Evolutionary conservation across 2,888 invertebrate genomes (phyloP).

Genomic region (Crocallis elinguaria): DNA sequence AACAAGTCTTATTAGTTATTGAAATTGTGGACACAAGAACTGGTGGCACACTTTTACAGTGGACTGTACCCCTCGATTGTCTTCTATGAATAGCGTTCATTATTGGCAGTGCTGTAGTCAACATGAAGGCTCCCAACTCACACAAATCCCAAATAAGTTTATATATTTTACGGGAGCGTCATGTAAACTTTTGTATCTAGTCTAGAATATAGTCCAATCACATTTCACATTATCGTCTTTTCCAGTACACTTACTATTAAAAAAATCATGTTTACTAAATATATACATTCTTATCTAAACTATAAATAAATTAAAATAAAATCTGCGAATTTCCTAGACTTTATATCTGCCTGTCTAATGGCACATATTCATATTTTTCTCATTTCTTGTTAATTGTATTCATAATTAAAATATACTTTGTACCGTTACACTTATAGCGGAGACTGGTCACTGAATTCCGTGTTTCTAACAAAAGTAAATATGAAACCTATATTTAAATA

Average conservation of each 20-base stretch:
- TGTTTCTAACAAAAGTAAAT: background rate
- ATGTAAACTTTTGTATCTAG: background rate
- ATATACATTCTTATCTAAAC: slow-evolving; percentile 30
- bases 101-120: too few relatives aligned
- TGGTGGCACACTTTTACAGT: too few relatives aligned
- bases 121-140: too few relatives aligned
- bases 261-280: slow-evolving; percentile 16
- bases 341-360: slow-evolving; percentile 69
- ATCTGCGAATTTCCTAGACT: slow-evolving; percentile 28
- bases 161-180: background rate
- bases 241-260: background rate
- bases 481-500: background rate
- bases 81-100: too few relatives aligned
- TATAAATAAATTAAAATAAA: slow-evolving; percentile 28
- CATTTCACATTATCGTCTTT: background rate
- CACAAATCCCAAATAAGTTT: background rate
- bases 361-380: slow-evolving; percentile 64
- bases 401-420: slow-evolving; percentile 64
- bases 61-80: too few relatives aligned
- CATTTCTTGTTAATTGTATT: slow-evolving; percentile 36
- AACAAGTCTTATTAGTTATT: too few relatives aligned
- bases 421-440: slow-evolving; percentile 62
- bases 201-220: too few relatives aligned
- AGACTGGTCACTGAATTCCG: slow-evolving; percentile 21
- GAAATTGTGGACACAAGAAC: too few relatives aligned